Percentiles rank a stretch among this genome's conserved stretches.
phyloP scores from a whole-genome alignment of 2,113 vertebrate species.

The Elachura formosa region DNA sequence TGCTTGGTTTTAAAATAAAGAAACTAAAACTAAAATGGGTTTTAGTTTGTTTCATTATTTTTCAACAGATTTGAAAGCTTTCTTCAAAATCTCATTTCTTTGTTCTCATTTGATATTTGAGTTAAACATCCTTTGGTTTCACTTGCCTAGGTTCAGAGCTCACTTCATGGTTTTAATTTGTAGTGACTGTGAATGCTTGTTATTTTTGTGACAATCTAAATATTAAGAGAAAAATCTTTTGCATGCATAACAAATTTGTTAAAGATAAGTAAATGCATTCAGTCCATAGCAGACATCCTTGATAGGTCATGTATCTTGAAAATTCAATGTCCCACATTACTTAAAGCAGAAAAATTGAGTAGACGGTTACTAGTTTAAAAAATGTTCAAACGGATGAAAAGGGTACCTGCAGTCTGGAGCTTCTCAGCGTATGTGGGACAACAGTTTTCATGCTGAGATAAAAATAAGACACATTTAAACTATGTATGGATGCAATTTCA shows the following conservation, averaged over 20 bases:
- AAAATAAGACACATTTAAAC: neutral
- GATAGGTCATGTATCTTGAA: neutral
- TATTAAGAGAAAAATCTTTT: neutral
- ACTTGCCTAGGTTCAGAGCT: neutral
- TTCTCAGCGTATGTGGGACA: neutral
- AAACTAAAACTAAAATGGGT: too few relatives aligned
- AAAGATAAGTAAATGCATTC: neutral
- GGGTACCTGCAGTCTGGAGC: neutral
- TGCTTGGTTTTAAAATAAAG: rapidly evolving
- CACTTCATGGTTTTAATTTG: neutral
- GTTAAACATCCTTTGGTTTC: neutral
- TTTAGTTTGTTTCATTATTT: neutral
- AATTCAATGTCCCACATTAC: neutral
- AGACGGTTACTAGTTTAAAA: neutral
- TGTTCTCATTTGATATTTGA: neutral
- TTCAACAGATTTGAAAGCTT: neutral
- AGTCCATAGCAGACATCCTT: neutral
- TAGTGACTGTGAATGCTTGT: neutral
- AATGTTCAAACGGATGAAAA: neutral
- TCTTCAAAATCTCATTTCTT: neutral
- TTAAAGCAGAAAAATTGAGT: neutral
- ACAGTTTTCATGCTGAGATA: neutral
- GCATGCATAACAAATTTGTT: neutral
- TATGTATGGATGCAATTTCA: neutral
- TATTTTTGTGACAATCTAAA: neutral